phyloP scores from a whole-genome alignment of 1,140 invertebrate species.

The Scaptomyza graminum region DNA sequence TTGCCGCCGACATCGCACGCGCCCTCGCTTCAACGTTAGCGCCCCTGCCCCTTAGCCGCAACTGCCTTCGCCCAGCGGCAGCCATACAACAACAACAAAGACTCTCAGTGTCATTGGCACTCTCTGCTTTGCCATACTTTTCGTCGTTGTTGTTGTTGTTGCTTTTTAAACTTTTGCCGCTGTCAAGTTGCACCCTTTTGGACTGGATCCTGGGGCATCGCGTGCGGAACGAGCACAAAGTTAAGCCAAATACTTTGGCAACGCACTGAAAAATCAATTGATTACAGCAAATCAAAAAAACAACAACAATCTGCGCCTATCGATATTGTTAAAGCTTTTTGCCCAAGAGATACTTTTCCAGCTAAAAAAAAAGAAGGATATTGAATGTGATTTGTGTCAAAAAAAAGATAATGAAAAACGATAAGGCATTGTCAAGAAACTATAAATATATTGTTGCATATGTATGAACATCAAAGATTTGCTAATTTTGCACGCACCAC shows the following conservation, averaged over 20 bases:
- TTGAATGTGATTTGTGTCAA: neutral
- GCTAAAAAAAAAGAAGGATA: too few species aligned
- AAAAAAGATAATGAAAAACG: neutral
- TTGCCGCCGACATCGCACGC: conserved; percentile 49
- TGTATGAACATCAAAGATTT: conserved; percentile 21
- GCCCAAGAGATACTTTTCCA: neutral
- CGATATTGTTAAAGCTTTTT: neutral
- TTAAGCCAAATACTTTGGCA: conserved; percentile 24
- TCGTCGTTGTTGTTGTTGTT: conserved; percentile 19
- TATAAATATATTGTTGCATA: conserved; percentile 11
- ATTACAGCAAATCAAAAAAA: conserved; percentile 18
- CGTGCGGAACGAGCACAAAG: conserved; percentile 36
- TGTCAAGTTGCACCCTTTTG: conserved; percentile 21
- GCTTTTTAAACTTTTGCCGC: conserved; percentile 28
- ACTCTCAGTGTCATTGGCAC: conserved; percentile 45
- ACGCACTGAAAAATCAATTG: conserved; percentile 32
- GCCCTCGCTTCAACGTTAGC: neutral
- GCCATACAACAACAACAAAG: conserved; percentile 58
- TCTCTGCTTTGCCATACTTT: conserved; percentile 1
- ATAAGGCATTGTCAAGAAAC: conserved; percentile 1
- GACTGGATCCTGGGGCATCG: conserved; percentile 10
- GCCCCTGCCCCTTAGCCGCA: neutral
- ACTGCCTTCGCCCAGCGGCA: conserved; percentile 25
- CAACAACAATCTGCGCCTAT: neutral
- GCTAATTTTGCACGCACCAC: conserved; percentile 48